Conservation (phyloP, 1,140 invertebrate genomes). For the Polypedilum pembai region DNA sequence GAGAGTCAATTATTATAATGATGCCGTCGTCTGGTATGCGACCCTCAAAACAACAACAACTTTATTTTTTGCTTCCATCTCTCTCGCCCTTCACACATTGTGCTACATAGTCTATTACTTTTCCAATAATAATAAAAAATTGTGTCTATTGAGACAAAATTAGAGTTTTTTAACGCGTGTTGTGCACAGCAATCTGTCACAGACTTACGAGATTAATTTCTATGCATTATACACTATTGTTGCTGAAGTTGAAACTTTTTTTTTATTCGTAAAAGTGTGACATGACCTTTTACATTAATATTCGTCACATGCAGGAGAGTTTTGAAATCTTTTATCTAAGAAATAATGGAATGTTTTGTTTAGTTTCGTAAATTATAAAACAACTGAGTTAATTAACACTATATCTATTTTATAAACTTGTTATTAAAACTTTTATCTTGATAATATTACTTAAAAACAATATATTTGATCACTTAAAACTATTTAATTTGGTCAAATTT, state of each 20-base stretch:
- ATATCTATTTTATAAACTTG: no score
- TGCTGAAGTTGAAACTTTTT: neutral
- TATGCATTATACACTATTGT: neutral
- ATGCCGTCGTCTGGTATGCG: neutral
- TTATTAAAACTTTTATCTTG: no score
- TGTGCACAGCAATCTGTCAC: constrained; percentile 1
- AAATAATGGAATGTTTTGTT: no score
- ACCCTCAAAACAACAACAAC: constrained; percentile 14
- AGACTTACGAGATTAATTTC: constrained; percentile 12
- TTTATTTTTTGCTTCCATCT: neutral
- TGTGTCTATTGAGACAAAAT: neutral
- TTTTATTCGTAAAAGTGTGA: neutral
- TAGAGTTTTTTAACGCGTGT: neutral
- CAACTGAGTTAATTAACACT: no score
- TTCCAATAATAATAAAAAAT: neutral
- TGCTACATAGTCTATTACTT: neutral
- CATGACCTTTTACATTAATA: constrained; percentile 12
- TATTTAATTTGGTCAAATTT: no score
- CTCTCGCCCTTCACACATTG: constrained; percentile 4
- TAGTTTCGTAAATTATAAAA: no score
- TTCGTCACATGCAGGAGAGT: constrained; percentile 10
- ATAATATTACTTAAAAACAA: no score
- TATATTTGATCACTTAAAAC: no score
- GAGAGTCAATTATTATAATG: constrained; percentile 23
- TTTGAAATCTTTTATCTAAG: neutral